Percentiles rank a stretch among this genome's conserved stretches.
These are phyloP conservation scores for Ditylenchus dipsaci DNA, from an alignment of 1,140 invertebrate genomes.

Conservation along the genomic window DNA sequence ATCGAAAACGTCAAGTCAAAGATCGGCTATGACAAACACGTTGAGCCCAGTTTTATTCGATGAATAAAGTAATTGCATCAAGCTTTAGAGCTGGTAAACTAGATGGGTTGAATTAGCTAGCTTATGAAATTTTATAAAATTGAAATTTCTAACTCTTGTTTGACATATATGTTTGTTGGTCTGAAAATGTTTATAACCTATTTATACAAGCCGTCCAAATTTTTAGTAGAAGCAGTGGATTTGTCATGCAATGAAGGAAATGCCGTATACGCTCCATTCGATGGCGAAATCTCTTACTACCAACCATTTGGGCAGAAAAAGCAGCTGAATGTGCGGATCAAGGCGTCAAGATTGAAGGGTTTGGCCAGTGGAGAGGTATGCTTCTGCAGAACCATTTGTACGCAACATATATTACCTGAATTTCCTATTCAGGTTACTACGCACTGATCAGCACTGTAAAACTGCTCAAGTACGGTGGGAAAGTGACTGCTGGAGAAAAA, in stretches of 20 bases:
- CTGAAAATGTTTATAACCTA: too few species aligned
- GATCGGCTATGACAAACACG: too few species aligned
- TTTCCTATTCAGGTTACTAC: conserved; percentile 49
- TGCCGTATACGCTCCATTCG: conserved; percentile 49
- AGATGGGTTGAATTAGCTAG: too few species aligned
- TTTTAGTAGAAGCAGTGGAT: conserved; percentile 45
- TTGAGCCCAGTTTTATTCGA: too few species aligned
- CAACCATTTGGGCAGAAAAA: conserved; percentile 50
- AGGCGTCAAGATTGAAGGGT: conserved; percentile 55
- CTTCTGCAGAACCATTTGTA: neutral
- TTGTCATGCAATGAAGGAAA: conserved; percentile 35
- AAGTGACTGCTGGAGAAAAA: conserved; percentile 49
- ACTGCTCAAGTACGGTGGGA: conserved; percentile 42
- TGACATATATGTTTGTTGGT: too few species aligned
- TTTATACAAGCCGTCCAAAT: too few species aligned
- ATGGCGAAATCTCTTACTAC: conserved; percentile 51
- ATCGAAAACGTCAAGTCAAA: too few species aligned
- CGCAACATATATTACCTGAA: neutral
- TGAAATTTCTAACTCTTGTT: too few species aligned
- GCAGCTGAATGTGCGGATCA: conserved; percentile 47
- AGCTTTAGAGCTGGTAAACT: too few species aligned
- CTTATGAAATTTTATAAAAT: too few species aligned
- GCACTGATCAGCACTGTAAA: conserved; percentile 51
- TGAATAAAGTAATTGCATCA: too few species aligned
- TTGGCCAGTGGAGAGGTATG: conserved; percentile 51